phyloP scores from a whole-genome alignment of 1,140 invertebrate species.

The Harlomillsia oculata region DNA sequence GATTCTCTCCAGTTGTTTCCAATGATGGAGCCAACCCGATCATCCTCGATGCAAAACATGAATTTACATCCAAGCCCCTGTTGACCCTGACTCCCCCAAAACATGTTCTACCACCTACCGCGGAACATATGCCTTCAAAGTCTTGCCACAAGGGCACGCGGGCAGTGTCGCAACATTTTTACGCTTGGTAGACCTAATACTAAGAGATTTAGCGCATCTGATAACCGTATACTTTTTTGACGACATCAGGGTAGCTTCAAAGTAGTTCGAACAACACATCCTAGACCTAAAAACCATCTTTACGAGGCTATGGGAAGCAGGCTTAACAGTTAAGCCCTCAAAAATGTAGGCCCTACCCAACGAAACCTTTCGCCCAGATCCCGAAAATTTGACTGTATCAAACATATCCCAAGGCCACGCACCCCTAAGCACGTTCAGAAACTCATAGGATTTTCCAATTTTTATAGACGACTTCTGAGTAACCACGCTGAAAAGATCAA shows the following conservation, averaged over 20 bases:
- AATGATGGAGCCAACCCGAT: too few species aligned
- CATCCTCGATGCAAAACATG: too few species aligned
- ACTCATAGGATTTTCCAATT: conserved; percentile 38
- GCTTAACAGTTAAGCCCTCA: conserved; percentile 24
- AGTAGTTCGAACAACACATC: conserved; percentile 17
- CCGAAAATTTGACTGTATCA: conserved; percentile 29
- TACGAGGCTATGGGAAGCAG: neutral
- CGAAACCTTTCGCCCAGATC: conserved; percentile 2
- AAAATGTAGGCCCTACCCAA: conserved; percentile 22
- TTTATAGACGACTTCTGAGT: conserved; percentile 40
- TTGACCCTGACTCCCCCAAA: too few species aligned
- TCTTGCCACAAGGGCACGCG: conserved; percentile 40
- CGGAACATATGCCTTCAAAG: too few species aligned
- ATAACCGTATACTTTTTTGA: conserved; percentile 20
- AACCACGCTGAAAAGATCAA: conserved; percentile 37
- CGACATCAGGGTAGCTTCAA: conserved; percentile 20
- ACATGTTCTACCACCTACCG: too few species aligned
- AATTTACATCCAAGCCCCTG: too few species aligned
- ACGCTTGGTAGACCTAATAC: conserved; percentile 36
- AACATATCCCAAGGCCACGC: conserved; percentile 27
- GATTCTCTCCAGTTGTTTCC: too few species aligned
- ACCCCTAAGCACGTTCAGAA: conserved; percentile 35
- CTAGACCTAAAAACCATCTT: conserved; percentile 10
- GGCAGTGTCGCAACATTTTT: conserved; percentile 38
- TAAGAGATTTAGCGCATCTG: conserved; percentile 8